Conservation (phyloP, 2,113 vertebrate genomes). For the Gnathonemus longibarbis region DNA sequence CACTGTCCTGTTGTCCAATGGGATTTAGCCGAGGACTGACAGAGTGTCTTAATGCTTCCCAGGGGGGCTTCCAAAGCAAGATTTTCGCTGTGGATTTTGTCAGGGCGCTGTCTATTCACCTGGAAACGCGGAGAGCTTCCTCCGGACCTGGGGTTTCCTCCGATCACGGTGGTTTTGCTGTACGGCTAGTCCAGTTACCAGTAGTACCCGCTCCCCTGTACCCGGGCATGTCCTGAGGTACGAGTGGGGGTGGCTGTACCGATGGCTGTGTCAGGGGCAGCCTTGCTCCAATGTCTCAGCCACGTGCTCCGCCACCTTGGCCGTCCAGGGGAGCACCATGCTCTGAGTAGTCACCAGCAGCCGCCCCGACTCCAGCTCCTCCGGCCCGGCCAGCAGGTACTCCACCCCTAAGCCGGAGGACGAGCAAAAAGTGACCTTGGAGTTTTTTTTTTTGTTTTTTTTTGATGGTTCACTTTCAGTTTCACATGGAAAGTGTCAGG, state of each 20-base stretch:
- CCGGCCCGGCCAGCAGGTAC: slow-evolving; percentile 77
- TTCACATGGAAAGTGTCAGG: neutral
- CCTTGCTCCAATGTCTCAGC: slow-evolving; percentile 46
- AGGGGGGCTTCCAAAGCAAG: neutral
- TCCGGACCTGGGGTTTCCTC: neutral
- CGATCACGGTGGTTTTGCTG: neutral
- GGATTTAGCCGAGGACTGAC: neutral
- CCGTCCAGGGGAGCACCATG: slow-evolving; percentile 72
- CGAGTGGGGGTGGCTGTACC: neutral
- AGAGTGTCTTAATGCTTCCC: neutral
- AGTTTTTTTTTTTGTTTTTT: neutral
- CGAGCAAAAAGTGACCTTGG: neutral
- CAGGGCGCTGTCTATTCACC: neutral
- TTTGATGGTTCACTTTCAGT: neutral
- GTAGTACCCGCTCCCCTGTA: neutral
- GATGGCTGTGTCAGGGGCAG: slow-evolving; percentile 38
- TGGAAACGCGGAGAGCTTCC: neutral
- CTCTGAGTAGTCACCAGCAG: slow-evolving; percentile 77
- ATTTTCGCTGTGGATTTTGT: neutral
- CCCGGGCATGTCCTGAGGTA: neutral
- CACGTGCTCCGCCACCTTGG: slow-evolving; percentile 26
- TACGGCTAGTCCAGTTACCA: neutral
- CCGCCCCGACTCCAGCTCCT: slow-evolving; percentile 63
- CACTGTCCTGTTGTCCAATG: neutral
- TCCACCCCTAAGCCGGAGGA: slow-evolving; percentile 58